Conservation (phyloP, 2,797 vertebrate genomes). For the Pagetopsis macropterus region DNA sequence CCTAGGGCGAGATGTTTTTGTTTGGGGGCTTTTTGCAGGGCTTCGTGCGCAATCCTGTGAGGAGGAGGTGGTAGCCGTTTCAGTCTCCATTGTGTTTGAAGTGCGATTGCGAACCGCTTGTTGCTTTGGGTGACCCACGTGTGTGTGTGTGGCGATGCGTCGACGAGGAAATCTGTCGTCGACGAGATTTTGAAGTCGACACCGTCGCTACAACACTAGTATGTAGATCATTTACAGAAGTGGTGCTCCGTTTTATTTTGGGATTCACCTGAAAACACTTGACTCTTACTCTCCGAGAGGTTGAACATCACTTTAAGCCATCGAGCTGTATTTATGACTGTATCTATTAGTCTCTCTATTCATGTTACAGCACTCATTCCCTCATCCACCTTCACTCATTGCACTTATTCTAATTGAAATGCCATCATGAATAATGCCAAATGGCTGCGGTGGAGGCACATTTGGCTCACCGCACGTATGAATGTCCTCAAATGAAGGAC, state of each 20-base stretch:
- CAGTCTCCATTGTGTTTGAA: too few species aligned
- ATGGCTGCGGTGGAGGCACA: conserved; percentile 35
- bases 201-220: not conserved
- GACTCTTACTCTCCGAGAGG: conserved; percentile 1
- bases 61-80: too few species aligned
- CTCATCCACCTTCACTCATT: conserved; percentile 54
- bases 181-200: too few species aligned
- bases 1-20: too few species aligned
- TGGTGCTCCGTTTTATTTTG: conserved; percentile 19
- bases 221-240: conserved; percentile 9
- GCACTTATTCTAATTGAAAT: conserved; percentile 75
- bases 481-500: conserved; percentile 50
- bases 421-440: conserved; percentile 61
- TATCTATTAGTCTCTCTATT: conserved; percentile 60
- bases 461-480: conserved; percentile 55
- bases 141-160: too few species aligned
- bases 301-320: conserved; percentile 43
- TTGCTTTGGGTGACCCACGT: too few species aligned
- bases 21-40: too few species aligned
- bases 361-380: conserved; percentile 54
- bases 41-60: too few species aligned
- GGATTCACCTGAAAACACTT: conserved; percentile 32
- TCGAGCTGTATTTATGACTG: conserved; percentile 43
- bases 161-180: too few species aligned
- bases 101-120: too few species aligned